Base-by-base conservation (phyloP, 2,888 invertebrate genomes). In the Pristionchus mayeri region DNA sequence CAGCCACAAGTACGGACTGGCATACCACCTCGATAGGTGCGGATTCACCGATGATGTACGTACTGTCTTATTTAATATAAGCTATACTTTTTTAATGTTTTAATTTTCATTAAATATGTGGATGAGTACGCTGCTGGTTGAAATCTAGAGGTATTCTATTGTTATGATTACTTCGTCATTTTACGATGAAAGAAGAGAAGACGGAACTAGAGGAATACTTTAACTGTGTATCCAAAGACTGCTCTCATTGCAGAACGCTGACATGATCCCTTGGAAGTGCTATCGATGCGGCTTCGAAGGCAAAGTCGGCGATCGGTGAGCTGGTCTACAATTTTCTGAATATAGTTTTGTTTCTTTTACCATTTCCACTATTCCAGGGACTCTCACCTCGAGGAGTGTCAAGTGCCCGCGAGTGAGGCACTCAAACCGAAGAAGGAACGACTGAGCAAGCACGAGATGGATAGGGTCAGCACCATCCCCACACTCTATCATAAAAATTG, bases 11-110 rank as follows among this genome's bases (percentile, higher is more conserved):
- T 80, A 18, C 57, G 80, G 80, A 2, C 57, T 80, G 0, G 40
- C 7, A 9, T 80, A 80, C 24, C 80, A 80, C 24, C 54, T 80
- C 57, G 57, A 80, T 57, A 50, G 80, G 11, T 80, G 80, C 27
- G 80, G 80, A 80, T 80, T 57, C 80, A 44, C 80, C 0, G 80
- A 37, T 2, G 80, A 80, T 18, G 80, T 80, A 9, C n/a, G n/a
- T n/a, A n/a, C n/a, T n/a, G n/a, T n/a, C n/a, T n/a, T n/a, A n/a
- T n/a, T n/a, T n/a, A n/a, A n/a, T n/a, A n/a, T n/a, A n/a, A n/a
- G n/a, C n/a, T n/a, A n/a, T n/a, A n/a, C n/a, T n/a, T n/a, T n/a
- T n/a, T n/a, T n/a, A n/a, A n/a, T n/a, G n/a, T n/a, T n/a, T n/a
- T n/a, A n/a, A n/a, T n/a, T n/a, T n/a, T n/a, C n/a, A n/a, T n/a